Evolutionary conservation across 2,888 invertebrate species (phyloP), one percentile per base, ranked within the genome.

Genomic region (Conchocele bisecta): DNA sequence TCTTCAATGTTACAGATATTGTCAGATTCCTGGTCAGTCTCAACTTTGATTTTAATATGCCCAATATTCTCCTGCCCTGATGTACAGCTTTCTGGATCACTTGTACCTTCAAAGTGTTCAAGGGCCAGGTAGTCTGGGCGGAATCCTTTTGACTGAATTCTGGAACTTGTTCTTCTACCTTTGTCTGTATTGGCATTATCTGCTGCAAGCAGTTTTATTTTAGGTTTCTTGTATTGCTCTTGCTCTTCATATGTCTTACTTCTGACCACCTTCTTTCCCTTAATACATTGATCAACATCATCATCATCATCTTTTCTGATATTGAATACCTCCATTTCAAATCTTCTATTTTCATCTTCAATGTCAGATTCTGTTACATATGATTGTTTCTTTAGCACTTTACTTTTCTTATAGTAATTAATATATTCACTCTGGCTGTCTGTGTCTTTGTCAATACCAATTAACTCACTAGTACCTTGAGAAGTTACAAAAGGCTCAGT

Each of bases 91-190:
- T 17, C 7, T 11, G 9, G 11, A 41, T 7, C 46, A 29, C 33
- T 20, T 24, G 6, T 31, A 37, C 29, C 37, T 9, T 20, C 31
- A 31, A 20, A 42, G 26, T 56, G 44, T 11, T 57, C 51, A 26
- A 65, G 28, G 26, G 28, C 37, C 42, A 50, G 42, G 51, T 58
- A 58, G 29, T 57, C 39, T 29, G 58, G 50, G 17, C 51, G 31
- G 24, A 29, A 50, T n/a, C 65, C 57, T 17, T 20, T 22, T 28
- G 57, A 57, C 13, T 29, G 31, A 22, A 58, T 26, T 41, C 65
- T 39, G 7, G 46, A 11, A 31, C 51, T 51, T 15, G 17, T 17
- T 51, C 51, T 29, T 33, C 51, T 29, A n/a, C 3, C 13, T 20
- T 20, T 17, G 4, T n/a, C n/a, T 17, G 3, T 51, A 11, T 51